Percentiles rank a stretch among this genome's conserved stretches.
phyloP scores from a whole-genome alignment of 1,140 invertebrate genomes.

The Heliconius melpomene region DNA sequence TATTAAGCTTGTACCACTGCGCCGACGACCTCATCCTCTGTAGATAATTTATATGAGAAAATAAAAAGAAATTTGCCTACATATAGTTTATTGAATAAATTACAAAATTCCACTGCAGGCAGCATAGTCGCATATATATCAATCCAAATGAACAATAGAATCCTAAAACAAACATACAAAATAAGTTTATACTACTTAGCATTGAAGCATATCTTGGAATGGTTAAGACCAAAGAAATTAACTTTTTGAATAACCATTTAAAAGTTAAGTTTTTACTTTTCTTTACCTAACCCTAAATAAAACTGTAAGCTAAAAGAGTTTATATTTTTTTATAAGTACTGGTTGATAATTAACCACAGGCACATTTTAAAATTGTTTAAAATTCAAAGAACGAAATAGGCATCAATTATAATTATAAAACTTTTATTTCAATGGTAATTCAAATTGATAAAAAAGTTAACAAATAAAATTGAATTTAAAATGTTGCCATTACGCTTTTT shows the following conservation, averaged over 20 bases:
- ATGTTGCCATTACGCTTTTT: slow-evolving; percentile 17
- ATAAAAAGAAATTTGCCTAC: slow-evolving; percentile 57
- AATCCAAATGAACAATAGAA: slow-evolving; percentile 42
- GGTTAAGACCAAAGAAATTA: slow-evolving; percentile 44
- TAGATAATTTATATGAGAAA: not conserved
- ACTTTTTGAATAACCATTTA: not conserved
- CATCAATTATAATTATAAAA: not conserved
- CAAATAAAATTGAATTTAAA: too few relatives aligned
- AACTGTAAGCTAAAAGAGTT: not conserved
- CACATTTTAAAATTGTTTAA: not conserved
- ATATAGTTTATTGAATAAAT: slow-evolving; percentile 75
- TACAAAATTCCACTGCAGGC: slow-evolving; percentile 61
- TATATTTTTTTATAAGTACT: not conserved
- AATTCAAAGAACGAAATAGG: not conserved
- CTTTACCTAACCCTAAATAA: slow-evolving; percentile 9
- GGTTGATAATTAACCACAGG: not conserved
- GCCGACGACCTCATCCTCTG: too few relatives aligned
- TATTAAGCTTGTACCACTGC: too few relatives aligned
- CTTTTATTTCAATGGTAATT: slow-evolving; percentile 7
- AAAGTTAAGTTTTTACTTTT: not conserved
- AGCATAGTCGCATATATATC: slow-evolving; percentile 53
- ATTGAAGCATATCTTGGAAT: slow-evolving; percentile 63
- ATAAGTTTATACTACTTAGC: slow-evolving; percentile 39
- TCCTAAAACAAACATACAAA: slow-evolving; percentile 53
- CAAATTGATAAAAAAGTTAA: not conserved